phyloP scores from a whole-genome alignment of 2,888 invertebrate species.

The Athalia circularis region DNA sequence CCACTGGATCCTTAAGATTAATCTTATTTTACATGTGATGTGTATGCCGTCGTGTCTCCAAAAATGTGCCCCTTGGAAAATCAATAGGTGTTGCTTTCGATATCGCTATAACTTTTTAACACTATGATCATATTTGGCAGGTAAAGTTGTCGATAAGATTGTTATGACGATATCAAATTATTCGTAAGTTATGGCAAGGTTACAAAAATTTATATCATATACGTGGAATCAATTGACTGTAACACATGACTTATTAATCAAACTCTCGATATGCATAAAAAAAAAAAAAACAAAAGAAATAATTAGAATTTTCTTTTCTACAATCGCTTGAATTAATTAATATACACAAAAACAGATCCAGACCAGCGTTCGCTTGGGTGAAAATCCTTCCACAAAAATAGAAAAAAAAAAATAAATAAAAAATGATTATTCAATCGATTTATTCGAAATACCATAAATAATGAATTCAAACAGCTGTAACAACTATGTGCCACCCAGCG shows the following conservation, averaged over 20 bases:
- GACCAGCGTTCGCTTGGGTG: neutral
- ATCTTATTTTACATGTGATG: slow-evolving; percentile 38
- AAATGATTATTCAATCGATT: slow-evolving; percentile 3
- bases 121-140: slow-evolving; percentile 15
- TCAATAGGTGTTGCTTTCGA: neutral
- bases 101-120: neutral
- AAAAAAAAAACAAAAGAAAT: too few species aligned
- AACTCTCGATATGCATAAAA: too few species aligned
- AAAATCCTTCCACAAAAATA: neutral
- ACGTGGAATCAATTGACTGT: neutral
- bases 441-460: slow-evolving; percentile 7
- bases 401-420: neutral
- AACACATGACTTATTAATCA: too few species aligned
- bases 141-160: slow-evolving; percentile 24
- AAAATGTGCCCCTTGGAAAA: slow-evolving; percentile 32
- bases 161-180: neutral
- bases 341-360: too few species aligned
- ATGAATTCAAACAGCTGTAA: slow-evolving; percentile 19
- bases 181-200: slow-evolving; percentile 11
- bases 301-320: too few species aligned
- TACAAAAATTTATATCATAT: slow-evolving; percentile 7
- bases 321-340: too few species aligned
- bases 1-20: slow-evolving; percentile 35
- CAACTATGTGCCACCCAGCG: slow-evolving; percentile 17
- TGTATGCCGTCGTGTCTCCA: slow-evolving; percentile 40